A percentile compares a stretch with the other conserved stretches of the same genome.
These are phyloP conservation scores for Pterois miles DNA, from an alignment of 2,797 vertebrate species.

Conservation along the genomic window DNA sequence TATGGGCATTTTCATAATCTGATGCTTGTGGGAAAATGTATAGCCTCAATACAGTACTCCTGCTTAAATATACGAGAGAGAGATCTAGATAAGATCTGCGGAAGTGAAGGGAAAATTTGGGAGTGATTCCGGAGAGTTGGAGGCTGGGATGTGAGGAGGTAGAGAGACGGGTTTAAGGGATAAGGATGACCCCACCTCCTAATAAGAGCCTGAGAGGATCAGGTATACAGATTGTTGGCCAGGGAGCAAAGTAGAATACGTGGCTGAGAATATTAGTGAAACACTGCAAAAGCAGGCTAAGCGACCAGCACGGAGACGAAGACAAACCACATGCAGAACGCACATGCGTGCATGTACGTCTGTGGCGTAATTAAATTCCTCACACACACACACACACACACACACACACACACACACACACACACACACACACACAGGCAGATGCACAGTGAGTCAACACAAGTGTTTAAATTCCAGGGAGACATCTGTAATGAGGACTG, in stretches of 20 bases:
- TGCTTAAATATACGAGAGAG: constrained; percentile 9
- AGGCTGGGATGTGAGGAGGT: constrained; percentile 29
- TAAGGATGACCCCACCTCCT: constrained; percentile 32
- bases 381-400: background rate
- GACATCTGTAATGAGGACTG: constrained; percentile 69
- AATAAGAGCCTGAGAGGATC: constrained; percentile 18
- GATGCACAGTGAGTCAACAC: constrained; percentile 32
- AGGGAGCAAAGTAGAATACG: constrained; percentile 4
- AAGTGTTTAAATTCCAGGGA: constrained; percentile 70
- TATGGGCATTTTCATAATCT: constrained; percentile 7
- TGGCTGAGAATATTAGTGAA: constrained; percentile 25
- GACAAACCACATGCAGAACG: constrained; percentile 22
- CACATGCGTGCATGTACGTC: constrained; percentile 20
- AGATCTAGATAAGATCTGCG: constrained; percentile 23
- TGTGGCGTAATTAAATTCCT: constrained; percentile 26
- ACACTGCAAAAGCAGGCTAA: constrained; percentile 14
- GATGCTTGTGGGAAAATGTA: constrained; percentile 33
- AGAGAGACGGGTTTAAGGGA: constrained; percentile 41
- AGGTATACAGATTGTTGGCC: constrained; percentile 21
- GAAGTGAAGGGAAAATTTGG: background rate
- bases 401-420: background rate
- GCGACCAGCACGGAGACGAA: background rate
- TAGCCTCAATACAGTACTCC: background rate
- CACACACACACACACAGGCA: background rate
- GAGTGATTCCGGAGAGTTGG: constrained; percentile 3